phyloP scores from a whole-genome alignment of 2,113 vertebrate genomes.

The Tragelaphus imberbis region DNA sequence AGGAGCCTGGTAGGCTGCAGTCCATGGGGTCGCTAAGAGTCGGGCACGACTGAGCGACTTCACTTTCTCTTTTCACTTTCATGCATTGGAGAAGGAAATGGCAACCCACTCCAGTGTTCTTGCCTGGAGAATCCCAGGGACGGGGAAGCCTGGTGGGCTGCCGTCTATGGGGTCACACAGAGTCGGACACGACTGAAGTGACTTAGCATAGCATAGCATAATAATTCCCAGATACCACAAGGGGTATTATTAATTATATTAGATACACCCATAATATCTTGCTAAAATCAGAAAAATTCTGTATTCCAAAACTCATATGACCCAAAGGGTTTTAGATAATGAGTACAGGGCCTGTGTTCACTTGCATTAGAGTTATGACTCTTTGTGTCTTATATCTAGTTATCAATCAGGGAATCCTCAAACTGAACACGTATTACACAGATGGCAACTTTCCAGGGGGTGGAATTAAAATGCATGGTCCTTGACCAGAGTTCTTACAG shows the following conservation, averaged over 20 bases:
- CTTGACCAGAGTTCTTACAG: neutral
- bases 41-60: too few species aligned
- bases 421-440: neutral
- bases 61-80: too few species aligned
- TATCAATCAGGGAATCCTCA: neutral
- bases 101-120: too few species aligned
- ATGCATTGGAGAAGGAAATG: too few species aligned
- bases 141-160: too few species aligned
- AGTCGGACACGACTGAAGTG: too few species aligned
- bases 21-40: too few species aligned
- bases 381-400: neutral
- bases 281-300: slow-evolving; percentile 25
- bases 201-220: neutral
- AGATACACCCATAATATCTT: neutral
- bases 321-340: neutral
- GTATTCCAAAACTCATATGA: neutral
- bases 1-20: too few species aligned
- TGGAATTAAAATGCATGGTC: neutral
- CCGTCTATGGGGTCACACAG: too few species aligned
- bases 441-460: neutral
- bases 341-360: neutral
- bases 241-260: neutral
- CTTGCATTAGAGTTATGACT: neutral
- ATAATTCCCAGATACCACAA: neutral
- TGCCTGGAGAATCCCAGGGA: too few species aligned